phyloP scores from a whole-genome alignment of 2,797 vertebrate genomes.

The Paratrypauchen microcephalus region DNA sequence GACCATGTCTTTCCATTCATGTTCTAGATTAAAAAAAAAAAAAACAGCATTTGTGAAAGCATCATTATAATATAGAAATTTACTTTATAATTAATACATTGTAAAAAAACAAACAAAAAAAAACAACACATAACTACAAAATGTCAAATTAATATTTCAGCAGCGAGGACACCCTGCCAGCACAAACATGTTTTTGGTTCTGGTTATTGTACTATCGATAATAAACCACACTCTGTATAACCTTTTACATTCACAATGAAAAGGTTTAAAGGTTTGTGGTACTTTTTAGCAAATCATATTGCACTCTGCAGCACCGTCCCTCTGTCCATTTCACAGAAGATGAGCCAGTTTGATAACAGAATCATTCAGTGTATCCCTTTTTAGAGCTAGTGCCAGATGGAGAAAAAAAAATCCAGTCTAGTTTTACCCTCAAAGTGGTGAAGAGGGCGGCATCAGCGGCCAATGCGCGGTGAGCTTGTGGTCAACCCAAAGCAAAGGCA shows the following conservation, averaged over 20 bases:
- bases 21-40: slow-evolving; percentile 9
- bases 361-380: slow-evolving; percentile 38
- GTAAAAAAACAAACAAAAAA: slow-evolving; percentile 45
- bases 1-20: slow-evolving; percentile 38
- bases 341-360: slow-evolving; percentile 21
- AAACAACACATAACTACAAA: slow-evolving; percentile 57
- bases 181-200: slow-evolving; percentile 21
- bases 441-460: slow-evolving; percentile 58
- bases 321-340: slow-evolving; percentile 43
- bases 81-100: slow-evolving; percentile 65
- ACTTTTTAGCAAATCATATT: slow-evolving; percentile 14
- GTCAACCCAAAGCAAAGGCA: slow-evolving; percentile 65
- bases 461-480: slow-evolving; percentile 61
- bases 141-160: slow-evolving; percentile 43
- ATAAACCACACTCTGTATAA: neutral
- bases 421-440: slow-evolving; percentile 64
- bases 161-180: slow-evolving; percentile 22
- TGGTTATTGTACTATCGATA: slow-evolving; percentile 11
- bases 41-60: slow-evolving; percentile 11
- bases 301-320: slow-evolving; percentile 12
- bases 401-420: slow-evolving; percentile 63
- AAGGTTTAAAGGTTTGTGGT: slow-evolving; percentile 32
- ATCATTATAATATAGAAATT: slow-evolving; percentile 29
- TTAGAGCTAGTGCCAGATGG: slow-evolving; percentile 33
- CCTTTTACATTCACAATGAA: slow-evolving; percentile 21